These are phyloP conservation scores for Shargacucullia verbasci DNA, from an alignment of 2,888 invertebrate genomes.

Conservation along the genomic window DNA sequence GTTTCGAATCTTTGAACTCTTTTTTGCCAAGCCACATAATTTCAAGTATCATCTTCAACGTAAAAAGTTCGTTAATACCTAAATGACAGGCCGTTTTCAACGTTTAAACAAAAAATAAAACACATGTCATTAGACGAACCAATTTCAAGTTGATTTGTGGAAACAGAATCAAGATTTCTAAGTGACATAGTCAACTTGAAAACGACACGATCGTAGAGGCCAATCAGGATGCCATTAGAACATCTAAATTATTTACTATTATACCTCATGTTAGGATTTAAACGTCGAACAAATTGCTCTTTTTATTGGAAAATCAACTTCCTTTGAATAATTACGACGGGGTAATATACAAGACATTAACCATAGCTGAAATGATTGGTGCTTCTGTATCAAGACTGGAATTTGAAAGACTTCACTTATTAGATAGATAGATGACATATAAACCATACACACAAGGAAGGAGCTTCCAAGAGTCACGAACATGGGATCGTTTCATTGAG, in stretches of 20 bases:
- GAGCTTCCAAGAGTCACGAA: too few species aligned
- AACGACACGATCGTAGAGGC: too few species aligned
- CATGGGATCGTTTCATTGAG: too few species aligned
- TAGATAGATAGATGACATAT: too few species aligned
- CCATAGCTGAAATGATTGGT: conserved; percentile 14
- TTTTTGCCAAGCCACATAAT: conserved; percentile 17
- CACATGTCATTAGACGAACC: conserved; percentile 12
- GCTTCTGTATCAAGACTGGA: conserved; percentile 6
- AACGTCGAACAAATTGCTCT: conserved; percentile 33
- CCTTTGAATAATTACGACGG: conserved; percentile 32
- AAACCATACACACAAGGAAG: too few species aligned
- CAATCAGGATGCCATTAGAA: conserved; percentile 22
- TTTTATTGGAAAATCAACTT: conserved; percentile 45
- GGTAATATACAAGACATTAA: conserved; percentile 35
- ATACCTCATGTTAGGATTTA: conserved; percentile 24
- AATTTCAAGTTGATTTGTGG: too few species aligned
- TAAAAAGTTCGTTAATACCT: conserved; percentile 33
- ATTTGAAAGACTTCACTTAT: conserved; percentile 10
- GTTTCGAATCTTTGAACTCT: conserved; percentile 11
- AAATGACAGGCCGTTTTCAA: conserved; percentile 7
- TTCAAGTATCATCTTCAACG: conserved; percentile 14
- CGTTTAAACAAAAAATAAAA: conserved; percentile 20
- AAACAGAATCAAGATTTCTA: too few species aligned
- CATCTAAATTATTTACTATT: conserved; percentile 27
- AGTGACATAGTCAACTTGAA: too few species aligned